Evolutionary conservation across 2,113 vertebrate species (phyloP), one percentile per base, ranked within the genome.

Genomic region (Chaetops frenatus): DNA sequence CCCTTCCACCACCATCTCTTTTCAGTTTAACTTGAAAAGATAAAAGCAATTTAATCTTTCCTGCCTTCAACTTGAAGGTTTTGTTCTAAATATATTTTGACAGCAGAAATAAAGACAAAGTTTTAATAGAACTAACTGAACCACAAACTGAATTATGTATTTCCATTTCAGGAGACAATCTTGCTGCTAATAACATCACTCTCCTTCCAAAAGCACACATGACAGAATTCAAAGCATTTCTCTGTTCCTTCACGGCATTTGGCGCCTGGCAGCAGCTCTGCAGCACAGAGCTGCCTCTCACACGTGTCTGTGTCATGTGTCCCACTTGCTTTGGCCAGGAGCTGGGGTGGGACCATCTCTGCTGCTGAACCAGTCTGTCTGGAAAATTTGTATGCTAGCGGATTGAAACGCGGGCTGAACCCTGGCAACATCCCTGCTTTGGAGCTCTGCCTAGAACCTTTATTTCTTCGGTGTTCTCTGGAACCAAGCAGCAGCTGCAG

Each of bases 101-200:
- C 96, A 96, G 93, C 71, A 92, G 72, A 95, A 96, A 94, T 92
- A 93, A 96, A 96, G 94, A 88, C 61, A 12, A 90, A 95, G 60
- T 96, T 96, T 97, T 95, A 94, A 93, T 72, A 95, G 93, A 90
- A 95, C 88, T 93, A 96, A 95, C 85, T 48, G 90, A 96, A 94
- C 86, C 93, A 93, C 93, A 96, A 96, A 97, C 90, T 94, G 93
- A 95, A 96, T 96, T 93, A 97, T 88, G 86, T 92, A 93, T 95
- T 97, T 92, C 90, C 92, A 95, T 94, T 96, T 90, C 88, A 95
- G 82, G 82, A 97, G 82, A 92, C 88, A 90, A 88, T 78, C 71
- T 90, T 18, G 7, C 56, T 84, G 79, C 72, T 95, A 97, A 93
- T 90, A 94, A 88, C 85, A 96, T 92, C 90, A 81, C 48, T 88